Evolutionary conservation across 2,888 invertebrate species (phyloP).

Genomic region (Drosophila phalerata): DNA sequence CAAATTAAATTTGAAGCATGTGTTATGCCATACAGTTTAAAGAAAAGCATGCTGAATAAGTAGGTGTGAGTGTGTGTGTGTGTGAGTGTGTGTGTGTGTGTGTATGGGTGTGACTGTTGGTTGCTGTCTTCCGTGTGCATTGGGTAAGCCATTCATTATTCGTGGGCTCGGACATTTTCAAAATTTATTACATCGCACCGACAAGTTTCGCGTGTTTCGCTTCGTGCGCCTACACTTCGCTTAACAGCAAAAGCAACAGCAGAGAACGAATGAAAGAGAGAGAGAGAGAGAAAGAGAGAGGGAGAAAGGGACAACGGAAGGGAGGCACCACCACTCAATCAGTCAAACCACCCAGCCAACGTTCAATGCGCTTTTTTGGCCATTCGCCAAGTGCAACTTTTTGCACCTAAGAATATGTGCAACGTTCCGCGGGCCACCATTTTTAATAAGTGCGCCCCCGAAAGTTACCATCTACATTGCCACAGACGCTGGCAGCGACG

Average conservation of each 20-base stretch:
- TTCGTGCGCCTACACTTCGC: slow-evolving; percentile 70
- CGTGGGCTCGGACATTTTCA: slow-evolving; percentile 69
- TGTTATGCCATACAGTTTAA: slow-evolving; percentile 1
- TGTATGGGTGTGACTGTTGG: slow-evolving; percentile 24
- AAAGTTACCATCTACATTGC: slow-evolving; percentile 39
- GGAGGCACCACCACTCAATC: slow-evolving; percentile 38
- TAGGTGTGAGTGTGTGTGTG: slow-evolving; percentile 13
- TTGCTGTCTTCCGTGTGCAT: slow-evolving; percentile 52
- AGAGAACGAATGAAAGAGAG: not conserved
- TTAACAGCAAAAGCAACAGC: slow-evolving; percentile 40
- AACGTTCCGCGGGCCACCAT: slow-evolving; percentile 46
- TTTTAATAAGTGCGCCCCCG: slow-evolving; percentile 59
- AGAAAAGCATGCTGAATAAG: not conserved
- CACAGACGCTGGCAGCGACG: slow-evolving; percentile 6
- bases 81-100: slow-evolving; percentile 1
- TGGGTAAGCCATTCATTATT: slow-evolving; percentile 73
- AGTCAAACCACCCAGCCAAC: slow-evolving; percentile 39
- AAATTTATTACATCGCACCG: slow-evolving; percentile 78
- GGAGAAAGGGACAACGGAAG: slow-evolving; percentile 1
- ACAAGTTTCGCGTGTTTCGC: slow-evolving; percentile 77
- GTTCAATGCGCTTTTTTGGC: slow-evolving; percentile 47
- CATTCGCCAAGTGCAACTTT: slow-evolving; percentile 72
- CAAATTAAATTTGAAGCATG: slow-evolving; percentile 1
- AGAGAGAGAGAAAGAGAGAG: not conserved
- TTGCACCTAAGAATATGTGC: slow-evolving; percentile 76